These are phyloP conservation scores for Cliona cf. orientalis DNA, from an alignment of 37 sponge, comb jelly and placozoan species.

Conservation along the genomic window DNA sequence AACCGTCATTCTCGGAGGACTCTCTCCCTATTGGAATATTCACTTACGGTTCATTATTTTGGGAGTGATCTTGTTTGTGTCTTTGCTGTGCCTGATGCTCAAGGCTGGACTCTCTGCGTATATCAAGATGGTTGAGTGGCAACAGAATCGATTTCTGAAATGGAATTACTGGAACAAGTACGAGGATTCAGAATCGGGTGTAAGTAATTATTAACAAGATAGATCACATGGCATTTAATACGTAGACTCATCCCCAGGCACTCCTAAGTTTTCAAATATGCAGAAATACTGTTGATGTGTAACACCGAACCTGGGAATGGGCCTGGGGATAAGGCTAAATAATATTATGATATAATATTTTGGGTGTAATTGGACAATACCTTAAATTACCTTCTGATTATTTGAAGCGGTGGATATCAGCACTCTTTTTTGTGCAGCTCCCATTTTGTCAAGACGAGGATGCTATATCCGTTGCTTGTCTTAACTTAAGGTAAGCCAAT, in stretches of 20 bases:
- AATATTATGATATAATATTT: too few species aligned
- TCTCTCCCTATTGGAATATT: background rate
- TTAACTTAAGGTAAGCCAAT: constrained; percentile 46
- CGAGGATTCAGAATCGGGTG: background rate
- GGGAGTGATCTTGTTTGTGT: background rate
- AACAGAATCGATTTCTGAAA: background rate
- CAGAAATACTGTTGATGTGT: too few species aligned
- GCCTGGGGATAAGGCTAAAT: too few species aligned
- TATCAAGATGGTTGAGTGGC: background rate
- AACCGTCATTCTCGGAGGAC: constrained; percentile 19
- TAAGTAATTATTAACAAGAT: too few species aligned
- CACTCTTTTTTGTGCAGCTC: constrained; percentile 30
- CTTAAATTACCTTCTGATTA: background rate
- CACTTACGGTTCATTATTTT: background rate
- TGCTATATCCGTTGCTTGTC: constrained; percentile 65
- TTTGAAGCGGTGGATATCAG: background rate
- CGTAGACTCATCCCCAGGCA: too few species aligned
- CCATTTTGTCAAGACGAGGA: constrained; percentile 35
- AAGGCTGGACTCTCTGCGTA: background rate
- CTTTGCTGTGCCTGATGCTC: background rate
- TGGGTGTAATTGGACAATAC: too few species aligned
- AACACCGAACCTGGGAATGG: too few species aligned
- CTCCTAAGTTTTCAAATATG: too few species aligned
- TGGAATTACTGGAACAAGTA: background rate
- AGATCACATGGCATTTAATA: too few species aligned